phyloP scores from a whole-genome alignment of 1,140 invertebrate species.

The Pseudomyrmex sp. region DNA sequence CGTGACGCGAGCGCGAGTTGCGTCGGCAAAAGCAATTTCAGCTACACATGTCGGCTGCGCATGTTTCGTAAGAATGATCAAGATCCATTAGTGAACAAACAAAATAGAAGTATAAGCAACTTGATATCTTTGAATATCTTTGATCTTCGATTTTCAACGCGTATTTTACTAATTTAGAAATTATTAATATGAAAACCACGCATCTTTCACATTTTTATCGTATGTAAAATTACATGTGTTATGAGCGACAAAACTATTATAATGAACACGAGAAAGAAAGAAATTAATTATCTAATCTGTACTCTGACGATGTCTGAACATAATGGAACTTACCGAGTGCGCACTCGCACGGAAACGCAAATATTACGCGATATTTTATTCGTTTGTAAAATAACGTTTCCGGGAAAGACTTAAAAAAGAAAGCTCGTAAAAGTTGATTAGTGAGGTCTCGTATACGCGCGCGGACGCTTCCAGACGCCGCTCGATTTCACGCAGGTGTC shows the following conservation, averaged over 20 bases:
- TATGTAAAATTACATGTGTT: too few relatives aligned
- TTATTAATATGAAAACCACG: too few relatives aligned
- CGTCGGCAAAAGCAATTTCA: conserved; percentile 2
- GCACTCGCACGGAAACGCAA: conserved; percentile 1
- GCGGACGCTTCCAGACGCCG: conserved; percentile 18
- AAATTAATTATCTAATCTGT: too few relatives aligned
- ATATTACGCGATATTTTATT: conserved; percentile 22
- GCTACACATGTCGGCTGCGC: background rate
- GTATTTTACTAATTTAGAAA: too few relatives aligned
- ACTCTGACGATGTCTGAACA: background rate
- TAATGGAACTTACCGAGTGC: background rate
- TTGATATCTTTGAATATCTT: background rate
- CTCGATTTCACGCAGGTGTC: conserved; percentile 71
- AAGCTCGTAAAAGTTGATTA: conserved; percentile 44
- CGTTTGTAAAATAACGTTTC: conserved; percentile 29
- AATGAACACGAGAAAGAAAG: too few relatives aligned
- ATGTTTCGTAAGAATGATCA: conserved; percentile 26
- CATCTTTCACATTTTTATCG: too few relatives aligned
- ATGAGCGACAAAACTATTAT: too few relatives aligned
- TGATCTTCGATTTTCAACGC: background rate
- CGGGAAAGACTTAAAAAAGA: background rate
- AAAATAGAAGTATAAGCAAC: background rate
- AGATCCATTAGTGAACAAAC: conserved; percentile 5
- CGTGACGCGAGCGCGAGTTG: conserved; percentile 16
- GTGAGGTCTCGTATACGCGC: background rate